Evolutionary conservation across 2,113 vertebrate species (phyloP).

Genomic region (Dipodomys stephensi): DNA sequence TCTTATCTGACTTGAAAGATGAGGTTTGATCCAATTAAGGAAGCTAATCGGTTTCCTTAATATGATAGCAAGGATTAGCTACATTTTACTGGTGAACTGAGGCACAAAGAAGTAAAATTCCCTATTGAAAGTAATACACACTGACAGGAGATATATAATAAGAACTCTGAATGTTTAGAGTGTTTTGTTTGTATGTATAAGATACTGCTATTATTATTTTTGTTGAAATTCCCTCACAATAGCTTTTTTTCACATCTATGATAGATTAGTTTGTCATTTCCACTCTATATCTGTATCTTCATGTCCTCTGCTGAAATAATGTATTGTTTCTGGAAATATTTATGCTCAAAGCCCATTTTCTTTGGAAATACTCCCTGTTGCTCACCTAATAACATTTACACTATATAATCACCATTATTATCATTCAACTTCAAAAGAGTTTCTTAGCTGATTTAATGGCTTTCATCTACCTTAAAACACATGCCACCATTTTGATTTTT

Average conservation of each 20-base stretch:
- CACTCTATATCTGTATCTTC: not conserved
- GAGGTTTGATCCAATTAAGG: not conserved
- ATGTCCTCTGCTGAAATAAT: slow-evolving; percentile 44
- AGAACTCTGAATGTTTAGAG: not conserved
- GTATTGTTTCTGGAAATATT: slow-evolving; percentile 16
- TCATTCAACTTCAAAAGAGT: slow-evolving; percentile 31
- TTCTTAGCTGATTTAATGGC: not conserved
- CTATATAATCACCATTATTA: slow-evolving; percentile 23
- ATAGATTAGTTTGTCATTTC: slow-evolving; percentile 27
- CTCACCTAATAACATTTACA: slow-evolving; percentile 7
- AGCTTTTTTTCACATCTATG: not conserved
- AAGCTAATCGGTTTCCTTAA: not conserved
- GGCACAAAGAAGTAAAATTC: not conserved
- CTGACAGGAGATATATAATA: not conserved
- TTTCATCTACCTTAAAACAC: slow-evolving; percentile 1
- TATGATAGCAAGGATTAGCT: not conserved
- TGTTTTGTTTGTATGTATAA: not conserved
- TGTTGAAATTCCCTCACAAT: not conserved
- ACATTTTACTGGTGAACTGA: not conserved
- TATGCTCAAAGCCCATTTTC: slow-evolving; percentile 2
- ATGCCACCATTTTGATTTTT: not conserved
- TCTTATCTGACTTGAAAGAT: not conserved
- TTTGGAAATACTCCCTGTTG: slow-evolving; percentile 29
- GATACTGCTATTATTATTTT: not conserved
- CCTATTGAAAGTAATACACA: not conserved